Conservation (phyloP, 2,113 vertebrate genomes). For the Poeciliopsis retropinna region DNA sequence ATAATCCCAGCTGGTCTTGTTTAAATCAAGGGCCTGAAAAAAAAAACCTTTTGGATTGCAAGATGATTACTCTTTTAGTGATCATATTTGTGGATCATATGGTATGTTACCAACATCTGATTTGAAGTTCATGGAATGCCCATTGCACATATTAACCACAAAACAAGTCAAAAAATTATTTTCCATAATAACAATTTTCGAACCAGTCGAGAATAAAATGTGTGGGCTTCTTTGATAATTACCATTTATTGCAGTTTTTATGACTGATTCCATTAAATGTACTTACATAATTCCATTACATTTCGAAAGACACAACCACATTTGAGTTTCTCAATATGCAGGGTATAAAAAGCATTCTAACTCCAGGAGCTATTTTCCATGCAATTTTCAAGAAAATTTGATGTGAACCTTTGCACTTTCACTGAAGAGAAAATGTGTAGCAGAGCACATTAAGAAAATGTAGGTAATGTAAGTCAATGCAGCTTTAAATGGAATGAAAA, state of each 20-base stretch:
- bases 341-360: background rate
- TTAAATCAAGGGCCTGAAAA: no score
- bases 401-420: background rate
- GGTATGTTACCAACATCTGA: no score
- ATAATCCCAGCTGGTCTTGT: no score
- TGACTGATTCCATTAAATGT: background rate
- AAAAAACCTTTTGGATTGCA: no score
- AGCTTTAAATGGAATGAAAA: background rate
- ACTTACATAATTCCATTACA: constrained; percentile 2
- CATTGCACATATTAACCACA: no score
- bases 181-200: no score
- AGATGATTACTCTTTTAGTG: no score
- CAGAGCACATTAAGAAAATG: background rate
- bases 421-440: background rate
- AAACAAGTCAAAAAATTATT: no score
- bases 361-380: background rate
- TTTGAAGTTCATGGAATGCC: no score
- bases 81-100: no score
- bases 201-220: no score
- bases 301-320: background rate
- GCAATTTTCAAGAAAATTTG: background rate
- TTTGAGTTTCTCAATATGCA: background rate
- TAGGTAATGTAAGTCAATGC: background rate
- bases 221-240: background rate
- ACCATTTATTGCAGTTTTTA: background rate